These are phyloP conservation scores for Nothobranchius kuhntae DNA, from an alignment of 2,113 vertebrate species.

Conservation along the genomic window DNA sequence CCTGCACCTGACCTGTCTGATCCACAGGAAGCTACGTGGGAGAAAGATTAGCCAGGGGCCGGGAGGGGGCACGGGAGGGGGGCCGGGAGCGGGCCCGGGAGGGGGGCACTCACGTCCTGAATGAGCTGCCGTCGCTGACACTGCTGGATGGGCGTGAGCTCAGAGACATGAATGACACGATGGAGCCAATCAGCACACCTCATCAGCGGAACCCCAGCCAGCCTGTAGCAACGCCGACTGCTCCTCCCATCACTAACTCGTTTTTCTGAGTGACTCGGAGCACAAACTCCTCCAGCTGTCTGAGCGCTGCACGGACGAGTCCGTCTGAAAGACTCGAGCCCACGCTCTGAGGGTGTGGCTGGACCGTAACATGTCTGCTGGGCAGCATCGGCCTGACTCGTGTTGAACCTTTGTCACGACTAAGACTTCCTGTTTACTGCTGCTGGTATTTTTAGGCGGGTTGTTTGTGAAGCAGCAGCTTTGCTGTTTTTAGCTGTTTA, in stretches of 20 bases:
- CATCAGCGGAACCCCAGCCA: too few relatives aligned
- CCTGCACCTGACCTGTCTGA: slow-evolving; percentile 5
- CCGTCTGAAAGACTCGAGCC: slow-evolving; percentile 21
- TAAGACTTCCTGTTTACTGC: slow-evolving; percentile 63
- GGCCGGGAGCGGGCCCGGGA: too few relatives aligned
- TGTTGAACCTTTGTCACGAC: slow-evolving; percentile 52
- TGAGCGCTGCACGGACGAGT: not conserved
- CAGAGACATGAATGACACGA: slow-evolving; percentile 30
- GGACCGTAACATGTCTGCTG: slow-evolving; percentile 60
- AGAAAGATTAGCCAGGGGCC: slow-evolving; percentile 45
- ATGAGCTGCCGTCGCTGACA: not conserved
- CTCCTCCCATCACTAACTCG: not conserved
- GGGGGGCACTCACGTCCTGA: slow-evolving; percentile 1
- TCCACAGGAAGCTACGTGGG: not conserved
- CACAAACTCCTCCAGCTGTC: not conserved
- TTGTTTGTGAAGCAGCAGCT: slow-evolving; percentile 45
- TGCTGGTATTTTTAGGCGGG: slow-evolving; percentile 46
- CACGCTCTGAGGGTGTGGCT: slow-evolving; percentile 63
- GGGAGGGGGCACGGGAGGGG: too few relatives aligned
- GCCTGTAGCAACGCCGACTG: not conserved
- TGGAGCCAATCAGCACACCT: not conserved
- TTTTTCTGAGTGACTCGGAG: not conserved
- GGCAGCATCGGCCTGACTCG: slow-evolving; percentile 33
- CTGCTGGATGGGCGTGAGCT: slow-evolving; percentile 12
- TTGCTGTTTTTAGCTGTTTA: slow-evolving; percentile 31